Base-by-base conservation (phyloP, 37 sponge, comb jelly and placozoan genomes). In the Mnemiopsis leidyi region DNA sequence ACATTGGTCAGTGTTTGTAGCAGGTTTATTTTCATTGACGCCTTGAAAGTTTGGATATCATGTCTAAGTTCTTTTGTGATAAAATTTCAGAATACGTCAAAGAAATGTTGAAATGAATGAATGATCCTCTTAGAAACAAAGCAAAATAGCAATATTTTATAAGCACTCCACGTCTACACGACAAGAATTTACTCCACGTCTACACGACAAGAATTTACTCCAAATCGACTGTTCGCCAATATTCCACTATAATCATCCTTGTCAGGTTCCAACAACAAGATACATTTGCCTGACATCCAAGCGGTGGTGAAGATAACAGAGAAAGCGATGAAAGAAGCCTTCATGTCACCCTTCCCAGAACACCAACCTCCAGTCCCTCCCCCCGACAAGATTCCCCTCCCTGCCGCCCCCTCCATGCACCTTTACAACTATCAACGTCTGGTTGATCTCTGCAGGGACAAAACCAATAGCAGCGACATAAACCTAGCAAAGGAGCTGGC, bases 231-330 rank as follows among this genome's bases (percentile, higher is more conserved):
- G n/a, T n/a, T n/a, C n/a, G n/a, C n/a, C n/a, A n/a, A n/a, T n/a
- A n/a, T n/a, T n/a, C n/a, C n/a, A n/a, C n/a, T n/a, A n/a, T n/a
- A n/a, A n/a, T n/a, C n/a, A n/a, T n/a, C n/a, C n/a, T n/a, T n/a
- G n/a, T 7, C 38, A 85, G 90, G 61, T 7, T 85, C 90, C 0
- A 32, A 7, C 48, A 85, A 28, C 40, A 85, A 38, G 61, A 38
- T 85, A 16, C 90, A 28, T 2, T 29, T 85, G 26, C 90, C 90
- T 23, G 90, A 85, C 61, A 85, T 85, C 26, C 90, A 85, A 7
- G 90, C 90, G 21, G 90, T 85, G 24, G 90, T 85, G 1, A 85
- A 85, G 35, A 35, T 85, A 38, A 85, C 90, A 39, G 90, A 85
- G 61, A 38, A 40, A 40, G 90, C 90, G 2, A 85, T 85, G 28